phyloP scores from a whole-genome alignment of 2,113 vertebrate genomes.

The Numenius arquata region DNA sequence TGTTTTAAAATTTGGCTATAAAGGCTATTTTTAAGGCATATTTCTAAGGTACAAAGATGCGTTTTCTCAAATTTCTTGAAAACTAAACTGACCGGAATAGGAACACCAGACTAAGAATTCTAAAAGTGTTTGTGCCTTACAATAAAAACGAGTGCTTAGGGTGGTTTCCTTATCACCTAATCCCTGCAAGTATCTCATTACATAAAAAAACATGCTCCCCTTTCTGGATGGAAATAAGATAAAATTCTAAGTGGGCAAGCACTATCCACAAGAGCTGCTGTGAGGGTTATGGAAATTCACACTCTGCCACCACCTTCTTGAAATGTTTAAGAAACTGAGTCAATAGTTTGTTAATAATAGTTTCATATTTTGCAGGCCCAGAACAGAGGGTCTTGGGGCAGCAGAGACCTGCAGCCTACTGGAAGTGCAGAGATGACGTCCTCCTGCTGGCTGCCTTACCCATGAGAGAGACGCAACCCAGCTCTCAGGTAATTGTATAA shows the following conservation, averaged over 20 bases:
- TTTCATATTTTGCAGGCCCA: neutral
- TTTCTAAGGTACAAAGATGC: neutral
- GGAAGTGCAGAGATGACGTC: rapidly evolving
- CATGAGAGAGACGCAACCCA: neutral
- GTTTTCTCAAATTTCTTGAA: neutral
- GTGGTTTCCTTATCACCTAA: neutral
- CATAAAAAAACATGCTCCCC: neutral
- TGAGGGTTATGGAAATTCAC: neutral
- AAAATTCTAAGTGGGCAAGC: neutral
- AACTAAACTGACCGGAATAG: neutral
- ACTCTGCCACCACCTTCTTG: neutral
- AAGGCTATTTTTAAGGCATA: neutral
- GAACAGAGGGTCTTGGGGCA: neutral
- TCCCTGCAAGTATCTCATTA: neutral
- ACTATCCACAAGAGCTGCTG: neutral
- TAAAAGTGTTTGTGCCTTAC: neutral
- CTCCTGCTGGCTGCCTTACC: neutral
- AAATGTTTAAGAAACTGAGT: neutral
- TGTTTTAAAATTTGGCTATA: neutral
- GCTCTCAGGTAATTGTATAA: neutral
- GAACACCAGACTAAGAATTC: neutral
- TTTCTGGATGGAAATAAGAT: neutral
- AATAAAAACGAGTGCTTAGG: neutral
- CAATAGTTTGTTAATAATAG: neutral
- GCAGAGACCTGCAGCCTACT: neutral